Percentiles rank a stretch among this genome's conserved stretches.
These are phyloP conservation scores for Toxotes jaculatrix DNA, from an alignment of 2,113 vertebrate genomes.

Conservation along the genomic window DNA sequence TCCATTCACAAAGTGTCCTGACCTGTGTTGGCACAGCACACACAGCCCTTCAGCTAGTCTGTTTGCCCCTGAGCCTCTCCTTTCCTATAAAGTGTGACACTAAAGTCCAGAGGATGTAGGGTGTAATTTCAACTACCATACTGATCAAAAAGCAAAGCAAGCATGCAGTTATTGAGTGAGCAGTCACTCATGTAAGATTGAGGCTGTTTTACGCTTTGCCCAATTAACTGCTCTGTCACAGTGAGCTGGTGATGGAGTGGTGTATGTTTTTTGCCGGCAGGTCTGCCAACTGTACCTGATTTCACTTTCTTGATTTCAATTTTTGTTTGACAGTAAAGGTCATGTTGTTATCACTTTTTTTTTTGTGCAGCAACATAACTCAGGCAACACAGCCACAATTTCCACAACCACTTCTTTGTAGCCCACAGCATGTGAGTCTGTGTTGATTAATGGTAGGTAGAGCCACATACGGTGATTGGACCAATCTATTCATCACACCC, in stretches of 20 bases:
- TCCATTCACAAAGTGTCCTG: conserved; percentile 68
- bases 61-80: conserved; percentile 1
- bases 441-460: conserved; percentile 67
- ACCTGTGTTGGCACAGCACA: conserved; percentile 21
- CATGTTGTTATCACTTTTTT: not conserved
- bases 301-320: conserved; percentile 13
- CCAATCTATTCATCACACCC: conserved; percentile 71
- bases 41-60: conserved; percentile 24
- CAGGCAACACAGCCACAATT: conserved; percentile 5
- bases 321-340: conserved; percentile 12
- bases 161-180: conserved; percentile 8
- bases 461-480: conserved; percentile 53
- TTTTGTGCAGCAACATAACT: not conserved
- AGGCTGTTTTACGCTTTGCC: not conserved
- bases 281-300: conserved; percentile 4
- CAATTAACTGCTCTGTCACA: not conserved
- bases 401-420: not conserved
- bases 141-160: not conserved
- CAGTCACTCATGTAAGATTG: conserved; percentile 35
- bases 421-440: conserved; percentile 50
- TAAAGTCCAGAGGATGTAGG: not conserved
- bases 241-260: not conserved
- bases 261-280: not conserved
- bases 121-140: conserved; percentile 11
- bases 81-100: not conserved